A percentile compares a stretch with the other conserved stretches of the same genome.
These are phyloP conservation scores for Mungos mungo DNA, from an alignment of 2,113 vertebrate species.

Conservation along the genomic window DNA sequence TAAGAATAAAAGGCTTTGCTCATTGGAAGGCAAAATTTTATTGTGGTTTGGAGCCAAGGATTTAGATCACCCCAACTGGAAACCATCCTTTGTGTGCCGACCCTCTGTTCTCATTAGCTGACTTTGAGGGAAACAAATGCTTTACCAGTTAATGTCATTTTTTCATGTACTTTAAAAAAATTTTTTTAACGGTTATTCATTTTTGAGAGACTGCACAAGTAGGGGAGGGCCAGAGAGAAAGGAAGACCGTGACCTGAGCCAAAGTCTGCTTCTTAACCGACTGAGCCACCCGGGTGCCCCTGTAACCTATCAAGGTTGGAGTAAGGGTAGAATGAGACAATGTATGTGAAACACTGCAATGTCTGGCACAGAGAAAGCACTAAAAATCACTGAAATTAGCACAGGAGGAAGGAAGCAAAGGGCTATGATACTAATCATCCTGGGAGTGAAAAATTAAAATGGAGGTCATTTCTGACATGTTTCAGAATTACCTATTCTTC, in stretches of 20 bases:
- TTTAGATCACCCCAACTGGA: not conserved
- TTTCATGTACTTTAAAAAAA: not conserved
- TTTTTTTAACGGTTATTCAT: no score
- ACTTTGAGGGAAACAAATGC: not conserved
- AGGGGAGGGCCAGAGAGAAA: no score
- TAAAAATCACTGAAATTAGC: slow-evolving; percentile 19
- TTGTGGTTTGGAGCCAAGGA: not conserved
- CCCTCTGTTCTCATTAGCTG: not conserved
- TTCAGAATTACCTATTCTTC: not conserved
- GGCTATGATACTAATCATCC: not conserved
- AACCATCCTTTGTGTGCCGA: not conserved
- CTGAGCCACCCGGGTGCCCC: no score
- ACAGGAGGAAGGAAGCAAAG: not conserved
- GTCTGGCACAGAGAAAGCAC: not conserved
- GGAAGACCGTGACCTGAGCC: no score
- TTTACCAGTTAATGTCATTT: not conserved
- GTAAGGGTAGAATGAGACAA: not conserved
- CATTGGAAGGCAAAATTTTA: not conserved
- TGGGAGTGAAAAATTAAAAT: not conserved
- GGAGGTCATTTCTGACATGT: not conserved
- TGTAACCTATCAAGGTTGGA: not conserved
- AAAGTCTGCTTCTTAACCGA: no score
- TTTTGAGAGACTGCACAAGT: no score
- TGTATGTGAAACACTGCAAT: not conserved
- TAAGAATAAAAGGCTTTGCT: not conserved